A percentile compares a stretch with the other conserved stretches of the same genome.
These are phyloP conservation scores for Bos indicus DNA, from an alignment of 2,113 vertebrate genomes.

Conservation along the genomic window DNA sequence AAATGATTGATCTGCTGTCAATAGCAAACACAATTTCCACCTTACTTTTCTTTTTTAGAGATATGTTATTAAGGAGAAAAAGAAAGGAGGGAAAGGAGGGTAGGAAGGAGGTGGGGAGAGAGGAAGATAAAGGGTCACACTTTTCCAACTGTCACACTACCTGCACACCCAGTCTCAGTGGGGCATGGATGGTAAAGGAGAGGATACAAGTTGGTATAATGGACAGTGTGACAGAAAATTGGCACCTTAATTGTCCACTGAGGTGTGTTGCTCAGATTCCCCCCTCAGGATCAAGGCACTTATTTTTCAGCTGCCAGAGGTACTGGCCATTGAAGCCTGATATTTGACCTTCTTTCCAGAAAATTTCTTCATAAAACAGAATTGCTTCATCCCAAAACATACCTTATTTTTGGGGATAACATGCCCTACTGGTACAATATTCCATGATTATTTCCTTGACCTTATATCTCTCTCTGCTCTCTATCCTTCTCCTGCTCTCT, in stretches of 20 bases:
- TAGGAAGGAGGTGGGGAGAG: fast-evolving
- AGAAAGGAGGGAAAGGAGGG: background rate
- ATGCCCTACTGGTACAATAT: background rate
- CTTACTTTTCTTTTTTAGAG: background rate
- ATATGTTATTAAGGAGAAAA: background rate
- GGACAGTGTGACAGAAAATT: background rate
- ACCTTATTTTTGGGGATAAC: background rate
- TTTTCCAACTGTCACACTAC: background rate
- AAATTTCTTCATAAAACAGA: background rate
- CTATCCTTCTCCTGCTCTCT: no score
- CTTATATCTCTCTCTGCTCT: background rate
- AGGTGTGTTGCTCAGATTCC: background rate
- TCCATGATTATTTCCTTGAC: background rate
- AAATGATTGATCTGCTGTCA: background rate
- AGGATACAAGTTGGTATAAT: fast-evolving
- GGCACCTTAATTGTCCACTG: background rate
- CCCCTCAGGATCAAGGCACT: background rate
- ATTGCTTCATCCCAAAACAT: background rate
- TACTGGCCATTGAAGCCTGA: background rate
- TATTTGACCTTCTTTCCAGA: background rate
- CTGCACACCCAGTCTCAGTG: background rate
- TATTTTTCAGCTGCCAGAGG: background rate
- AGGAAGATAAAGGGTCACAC: background rate
- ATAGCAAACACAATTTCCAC: background rate
- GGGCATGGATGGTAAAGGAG: no score